These are phyloP conservation scores for Altica lythri DNA, from an alignment of 2,888 invertebrate species.

Conservation along the genomic window DNA sequence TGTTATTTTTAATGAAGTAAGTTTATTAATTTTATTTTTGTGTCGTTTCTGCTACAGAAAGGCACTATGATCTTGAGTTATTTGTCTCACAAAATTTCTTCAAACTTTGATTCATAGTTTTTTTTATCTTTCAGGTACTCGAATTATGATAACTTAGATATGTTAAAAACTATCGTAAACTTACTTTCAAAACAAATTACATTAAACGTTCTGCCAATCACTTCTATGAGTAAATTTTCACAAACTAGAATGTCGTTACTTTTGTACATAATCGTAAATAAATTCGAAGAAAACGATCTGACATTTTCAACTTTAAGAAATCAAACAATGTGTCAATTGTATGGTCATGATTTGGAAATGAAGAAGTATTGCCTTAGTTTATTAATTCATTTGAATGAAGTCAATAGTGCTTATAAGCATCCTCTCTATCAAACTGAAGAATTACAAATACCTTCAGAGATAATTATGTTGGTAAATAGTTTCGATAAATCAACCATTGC, in stretches of 20 bases:
- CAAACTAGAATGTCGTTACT: conserved; percentile 40
- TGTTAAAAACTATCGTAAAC: conserved; percentile 38
- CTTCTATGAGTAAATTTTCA: conserved; percentile 34
- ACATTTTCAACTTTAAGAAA: conserved; percentile 42
- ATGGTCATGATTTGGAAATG: conserved; percentile 38
- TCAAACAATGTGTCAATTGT: conserved; percentile 42
- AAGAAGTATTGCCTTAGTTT: conserved; percentile 43
- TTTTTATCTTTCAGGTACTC: conserved; percentile 35
- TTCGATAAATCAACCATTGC: conserved; percentile 36
- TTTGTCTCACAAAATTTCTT: too few relatives aligned
- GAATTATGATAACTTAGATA: conserved; percentile 36
- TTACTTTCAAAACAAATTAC: conserved; percentile 34
- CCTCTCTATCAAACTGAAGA: conserved; percentile 42
- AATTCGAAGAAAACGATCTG: conserved; percentile 42
- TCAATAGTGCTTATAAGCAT: conserved; percentile 35
- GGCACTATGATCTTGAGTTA: too few relatives aligned
- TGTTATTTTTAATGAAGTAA: conserved; percentile 44
- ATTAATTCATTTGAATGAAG: conserved; percentile 44
- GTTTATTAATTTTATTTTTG: conserved; percentile 20
- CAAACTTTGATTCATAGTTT: too few relatives aligned
- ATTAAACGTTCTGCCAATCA: conserved; percentile 18
- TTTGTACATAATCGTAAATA: conserved; percentile 43
- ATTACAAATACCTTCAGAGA: conserved; percentile 40
- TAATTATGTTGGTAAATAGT: conserved; percentile 36
- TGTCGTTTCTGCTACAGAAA: too few relatives aligned